Evolutionary conservation across 2,797 vertebrate species (phyloP).

Genomic region (Coranthus polyacanthus): DNA sequence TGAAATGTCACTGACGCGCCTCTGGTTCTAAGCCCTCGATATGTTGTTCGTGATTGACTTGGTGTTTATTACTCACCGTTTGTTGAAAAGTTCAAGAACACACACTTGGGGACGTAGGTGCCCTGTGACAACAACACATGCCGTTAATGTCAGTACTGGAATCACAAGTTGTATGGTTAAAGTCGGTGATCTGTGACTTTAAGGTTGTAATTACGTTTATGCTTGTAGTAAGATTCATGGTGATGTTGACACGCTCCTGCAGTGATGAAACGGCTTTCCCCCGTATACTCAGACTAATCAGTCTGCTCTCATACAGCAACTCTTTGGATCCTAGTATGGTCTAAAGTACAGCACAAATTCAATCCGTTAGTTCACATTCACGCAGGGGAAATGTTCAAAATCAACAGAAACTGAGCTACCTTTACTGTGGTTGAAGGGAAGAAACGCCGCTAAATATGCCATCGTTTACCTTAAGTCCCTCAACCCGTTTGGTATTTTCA

Average conservation of each 20-base stretch:
- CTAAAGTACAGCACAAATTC: constrained; percentile 28
- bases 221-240: neutral
- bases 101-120: constrained; percentile 21
- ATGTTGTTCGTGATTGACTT: too few relatives aligned
- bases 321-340: fast-evolving
- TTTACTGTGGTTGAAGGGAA: too few relatives aligned
- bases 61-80: constrained; percentile 41
- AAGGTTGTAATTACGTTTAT: constrained; percentile 41
- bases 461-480: too few relatives aligned
- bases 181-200: neutral
- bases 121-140: constrained; percentile 37
- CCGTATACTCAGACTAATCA: constrained; percentile 56
- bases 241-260: constrained; percentile 59
- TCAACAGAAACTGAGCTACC: too few relatives aligned
- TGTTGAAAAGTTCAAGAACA: constrained; percentile 42
- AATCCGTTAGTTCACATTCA: neutral
- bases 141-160: neutral
- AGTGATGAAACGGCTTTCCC: constrained; percentile 34
- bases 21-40: too few relatives aligned
- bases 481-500: too few relatives aligned
- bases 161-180: neutral
- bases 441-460: too few relatives aligned
- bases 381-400: too few relatives aligned
- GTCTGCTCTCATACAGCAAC: constrained; percentile 20
- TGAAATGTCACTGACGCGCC: too few relatives aligned